These are phyloP conservation scores for Taphrorychus bicolor DNA, from an alignment of 2,888 invertebrate genomes.

Conservation along the genomic window DNA sequence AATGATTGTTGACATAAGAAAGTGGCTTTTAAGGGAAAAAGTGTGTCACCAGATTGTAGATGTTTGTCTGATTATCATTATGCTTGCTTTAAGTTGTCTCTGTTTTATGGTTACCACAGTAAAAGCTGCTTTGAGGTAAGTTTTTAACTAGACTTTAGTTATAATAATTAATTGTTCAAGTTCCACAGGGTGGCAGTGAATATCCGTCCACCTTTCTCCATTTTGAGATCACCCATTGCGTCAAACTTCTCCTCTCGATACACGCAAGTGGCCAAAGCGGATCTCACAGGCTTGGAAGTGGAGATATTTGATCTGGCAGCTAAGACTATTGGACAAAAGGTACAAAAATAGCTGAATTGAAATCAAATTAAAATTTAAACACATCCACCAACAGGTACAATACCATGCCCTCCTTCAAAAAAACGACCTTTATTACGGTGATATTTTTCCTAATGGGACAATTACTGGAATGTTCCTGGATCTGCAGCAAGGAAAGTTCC, in stretches of 20 bases:
- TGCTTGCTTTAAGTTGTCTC: no score
- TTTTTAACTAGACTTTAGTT: no score
- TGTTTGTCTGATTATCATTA: no score
- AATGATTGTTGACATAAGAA: no score
- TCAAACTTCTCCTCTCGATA: no score
- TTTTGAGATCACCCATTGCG: background rate
- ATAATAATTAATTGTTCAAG: background rate
- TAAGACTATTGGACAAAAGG: background rate
- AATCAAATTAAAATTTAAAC: no score
- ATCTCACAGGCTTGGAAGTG: background rate
- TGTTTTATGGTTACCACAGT: no score
- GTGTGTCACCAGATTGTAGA: no score
- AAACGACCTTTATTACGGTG: background rate
- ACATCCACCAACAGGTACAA: background rate
- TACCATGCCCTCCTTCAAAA: background rate
- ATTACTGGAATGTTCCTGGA: background rate
- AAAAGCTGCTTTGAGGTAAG: no score
- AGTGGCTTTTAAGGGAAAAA: no score
- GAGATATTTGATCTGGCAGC: background rate
- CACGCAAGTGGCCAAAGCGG: background rate
- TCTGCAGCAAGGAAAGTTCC: background rate
- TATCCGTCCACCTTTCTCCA: background rate
- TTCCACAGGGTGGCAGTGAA: slow-evolving; percentile 1
- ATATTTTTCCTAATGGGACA: background rate
- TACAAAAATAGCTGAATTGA: no score